Percentiles rank a stretch among this genome's conserved stretches.
Evolutionary conservation across 2,113 vertebrate species (phyloP).

Genomic region (Acanthisitta chloris): DNA sequence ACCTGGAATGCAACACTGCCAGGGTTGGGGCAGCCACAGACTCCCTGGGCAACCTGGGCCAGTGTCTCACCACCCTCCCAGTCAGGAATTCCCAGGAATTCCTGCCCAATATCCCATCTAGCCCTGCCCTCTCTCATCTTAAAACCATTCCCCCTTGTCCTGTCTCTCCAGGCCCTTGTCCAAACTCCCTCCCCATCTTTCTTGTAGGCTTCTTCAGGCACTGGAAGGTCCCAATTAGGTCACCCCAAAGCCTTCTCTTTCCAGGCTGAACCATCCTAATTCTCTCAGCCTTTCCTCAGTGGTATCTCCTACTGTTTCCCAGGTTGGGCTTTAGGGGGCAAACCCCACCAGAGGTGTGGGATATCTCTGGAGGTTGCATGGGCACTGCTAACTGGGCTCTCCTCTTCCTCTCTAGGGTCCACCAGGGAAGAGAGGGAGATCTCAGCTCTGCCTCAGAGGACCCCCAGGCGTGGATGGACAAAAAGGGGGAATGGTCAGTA

Average conservation of each 20-base stretch:
- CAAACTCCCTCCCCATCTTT: neutral
- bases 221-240: neutral
- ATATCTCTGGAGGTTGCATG: neutral
- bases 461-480: conserved; percentile 70
- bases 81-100: neutral
- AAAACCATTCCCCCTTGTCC: neutral
- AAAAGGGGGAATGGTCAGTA: conserved; percentile 77
- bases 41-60: too few relatives aligned
- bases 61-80: neutral
- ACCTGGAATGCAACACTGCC: too few relatives aligned
- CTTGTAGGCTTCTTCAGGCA: neutral
- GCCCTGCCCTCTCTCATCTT: neutral
- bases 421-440: conserved; percentile 77
- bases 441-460: conserved; percentile 74
- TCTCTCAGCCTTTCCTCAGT: neutral
- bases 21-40: neutral
- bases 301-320: neutral
- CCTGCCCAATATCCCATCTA: neutral
- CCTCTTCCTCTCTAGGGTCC: conserved; percentile 72
- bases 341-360: neutral
- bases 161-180: neutral
- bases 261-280: neutral
- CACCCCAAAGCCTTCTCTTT: neutral
- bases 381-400: neutral
- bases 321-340: neutral